Evolutionary conservation across 2,888 invertebrate genomes (phyloP), one percentile per base, ranked within the genome.

Genomic region (Drosophila peninsularis): DNA sequence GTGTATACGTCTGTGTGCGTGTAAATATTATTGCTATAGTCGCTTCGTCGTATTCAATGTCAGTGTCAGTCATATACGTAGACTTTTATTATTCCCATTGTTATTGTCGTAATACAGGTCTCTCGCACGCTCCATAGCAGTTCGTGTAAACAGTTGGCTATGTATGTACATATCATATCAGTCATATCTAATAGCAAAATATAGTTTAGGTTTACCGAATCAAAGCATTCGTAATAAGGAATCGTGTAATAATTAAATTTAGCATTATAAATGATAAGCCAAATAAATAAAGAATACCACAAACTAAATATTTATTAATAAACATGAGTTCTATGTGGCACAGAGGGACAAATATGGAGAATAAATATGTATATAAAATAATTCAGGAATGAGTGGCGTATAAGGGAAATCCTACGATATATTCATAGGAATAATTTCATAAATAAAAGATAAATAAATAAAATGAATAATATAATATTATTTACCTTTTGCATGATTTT

Each of bases 21-120:
- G 21, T 49, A 44, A 24, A 39, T 45, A 49, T 32, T 42, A 42
- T 42, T 42, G 6, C 3, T 36, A 36, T 32, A 45, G 24, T n/a
- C 32, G n/a, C 41, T 9, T 21, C 24, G 41, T 19, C 24, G 19
- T 50, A 61, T 53, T 68, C 73, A 82, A 64, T 72, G 81, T 62
- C 81, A 80, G 64, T 67, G 62, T 36, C 71, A 77, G 64, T 21
- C 58, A 49, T 37, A 56, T 37, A 37, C 3, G 37, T 34, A 52
- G 58, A 56, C 32, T 52, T 54, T 68, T 49, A 21, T 27, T 76
- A 49, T 60, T 72, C 6, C 30, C n/a, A 50, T 73, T 73, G 76
- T 53, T 58, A 62, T 60, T 14, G 19, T 42, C 27, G 57, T 11
- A 17, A 52, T 58, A 54, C 67, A 54, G n/a, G 57, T 47, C 41